A percentile compares a stretch with the other conserved stretches of the same genome.
phyloP scores from a whole-genome alignment of 2,113 vertebrate genomes.

The Pongo abelii region DNA sequence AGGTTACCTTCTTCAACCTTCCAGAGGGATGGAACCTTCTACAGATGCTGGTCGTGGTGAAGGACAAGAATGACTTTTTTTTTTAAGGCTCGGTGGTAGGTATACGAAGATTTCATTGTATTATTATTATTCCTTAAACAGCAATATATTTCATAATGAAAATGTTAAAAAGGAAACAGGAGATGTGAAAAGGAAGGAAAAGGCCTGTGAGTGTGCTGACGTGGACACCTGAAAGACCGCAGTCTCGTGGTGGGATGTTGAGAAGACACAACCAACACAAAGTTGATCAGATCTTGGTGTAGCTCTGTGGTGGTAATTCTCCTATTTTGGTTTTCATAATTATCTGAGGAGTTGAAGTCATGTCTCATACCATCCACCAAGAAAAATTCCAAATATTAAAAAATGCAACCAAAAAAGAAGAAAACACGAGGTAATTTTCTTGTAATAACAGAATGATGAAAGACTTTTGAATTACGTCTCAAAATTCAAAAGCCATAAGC shows the following conservation, averaged over 20 bases:
- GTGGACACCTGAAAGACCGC: neutral
- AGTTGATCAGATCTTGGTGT: neutral
- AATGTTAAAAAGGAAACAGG: neutral
- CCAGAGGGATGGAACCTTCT: neutral
- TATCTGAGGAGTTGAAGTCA: neutral
- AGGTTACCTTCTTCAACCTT: neutral
- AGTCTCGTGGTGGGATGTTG: neutral
- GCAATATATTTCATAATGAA: neutral
- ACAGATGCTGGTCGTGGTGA: neutral
- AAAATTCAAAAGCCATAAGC: neutral
- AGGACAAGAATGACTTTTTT: neutral
- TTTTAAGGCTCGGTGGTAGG: neutral
- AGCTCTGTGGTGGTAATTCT: too few relatives aligned
- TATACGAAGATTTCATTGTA: neutral
- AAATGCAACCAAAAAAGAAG: neutral
- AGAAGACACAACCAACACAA: fast-evolving
- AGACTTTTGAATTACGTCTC: neutral
- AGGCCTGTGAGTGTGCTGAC: neutral
- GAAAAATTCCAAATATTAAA: neutral
- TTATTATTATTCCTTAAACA: neutral
- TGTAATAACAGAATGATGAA: neutral
- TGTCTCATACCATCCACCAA: neutral
- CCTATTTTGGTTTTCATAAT: neutral
- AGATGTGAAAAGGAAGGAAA: neutral
- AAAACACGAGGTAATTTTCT: neutral